Evolutionary conservation across 2,797 vertebrate genomes (phyloP), one percentile per base, ranked within the genome.

Genomic region (Enteromius trimaculatus): DNA sequence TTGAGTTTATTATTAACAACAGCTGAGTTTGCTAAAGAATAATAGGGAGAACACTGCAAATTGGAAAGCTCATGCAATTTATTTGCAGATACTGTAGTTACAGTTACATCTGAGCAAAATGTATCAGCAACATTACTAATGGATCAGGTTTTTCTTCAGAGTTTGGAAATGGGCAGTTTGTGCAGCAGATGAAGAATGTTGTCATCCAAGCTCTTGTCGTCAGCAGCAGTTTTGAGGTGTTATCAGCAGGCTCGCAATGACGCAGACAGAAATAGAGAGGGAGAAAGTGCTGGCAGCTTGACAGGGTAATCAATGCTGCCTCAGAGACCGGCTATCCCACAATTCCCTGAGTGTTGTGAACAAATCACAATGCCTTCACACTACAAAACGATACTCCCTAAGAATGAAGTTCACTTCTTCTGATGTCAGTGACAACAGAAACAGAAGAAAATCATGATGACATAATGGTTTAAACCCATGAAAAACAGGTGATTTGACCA

Each of bases 301-400:
- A 69, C 70, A 62, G 11, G 72, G 71, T 66, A 86, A 88, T 85
- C 71, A 55, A 85, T 79, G 78, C 29, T 42, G 66, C 31, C 79
- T 34, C n/a, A 49, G 70, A 58, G 51, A 75, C 51, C 72, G n/a
- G 72, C 31, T 58, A 75, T 75, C 31, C 51, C 51, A 58, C 51
- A 75, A n/a, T 17, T 75, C 19, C 29, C 6, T 72, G 26, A n/a
- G 70, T 51, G 49, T 53, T 55, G 29, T 34, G 31, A 21, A 75
- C 31, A 55, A 37, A 75, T 55, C 51, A 55, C 51, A 75, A n/a
- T 75, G 49, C 31, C 11, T n/a, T 75, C 21, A 58, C 13, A 55
- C 6, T 75, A 58, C 6, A 75, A 53, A 75, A 75, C 6, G 14
- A 75, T 37, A 72, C 21, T 37, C 11, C 21, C 13, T 17, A 31